Conservation (phyloP, 2,888 invertebrate genomes). For the Rhingia campestris region DNA sequence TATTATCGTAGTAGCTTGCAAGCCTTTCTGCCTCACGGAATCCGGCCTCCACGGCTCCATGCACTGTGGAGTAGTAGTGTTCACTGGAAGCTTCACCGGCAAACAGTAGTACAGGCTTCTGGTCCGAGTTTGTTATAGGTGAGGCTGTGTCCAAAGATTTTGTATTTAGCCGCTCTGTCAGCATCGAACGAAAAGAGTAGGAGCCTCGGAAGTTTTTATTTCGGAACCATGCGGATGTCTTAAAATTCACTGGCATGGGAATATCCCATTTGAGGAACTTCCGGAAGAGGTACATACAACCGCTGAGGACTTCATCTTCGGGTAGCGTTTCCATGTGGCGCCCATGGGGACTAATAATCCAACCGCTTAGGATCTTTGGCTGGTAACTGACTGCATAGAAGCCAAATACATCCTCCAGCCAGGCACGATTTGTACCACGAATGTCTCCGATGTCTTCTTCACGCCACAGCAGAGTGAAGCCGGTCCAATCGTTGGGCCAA, state of each 20-base stretch:
- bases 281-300: conserved; percentile 80
- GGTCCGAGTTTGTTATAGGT: conserved; percentile 77
- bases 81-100: conserved; percentile 89
- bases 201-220: conserved; percentile 86
- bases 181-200: conserved; percentile 86
- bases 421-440: conserved; percentile 81
- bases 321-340: conserved; percentile 85
- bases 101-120: conserved; percentile 85
- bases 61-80: conserved; percentile 87
- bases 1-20: conserved; percentile 78
- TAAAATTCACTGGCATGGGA: conserved; percentile 79
- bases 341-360: conserved; percentile 87
- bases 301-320: conserved; percentile 82
- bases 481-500: conserved; percentile 84
- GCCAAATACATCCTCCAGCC: conserved; percentile 87
- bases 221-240: conserved; percentile 86
- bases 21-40: conserved; percentile 88
- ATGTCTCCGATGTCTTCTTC: conserved; percentile 83
- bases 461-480: conserved; percentile 85
- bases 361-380: conserved; percentile 86
- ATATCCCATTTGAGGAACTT: conserved; percentile 80
- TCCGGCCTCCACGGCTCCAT: conserved; percentile 89
- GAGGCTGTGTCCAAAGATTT: conserved; percentile 84
- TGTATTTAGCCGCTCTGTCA: conserved; percentile 84
- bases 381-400: conserved; percentile 87